Evolutionary conservation across 2,113 vertebrate species (phyloP), one percentile per base, ranked within the genome.

Genomic region (Falcunculus frontatus): DNA sequence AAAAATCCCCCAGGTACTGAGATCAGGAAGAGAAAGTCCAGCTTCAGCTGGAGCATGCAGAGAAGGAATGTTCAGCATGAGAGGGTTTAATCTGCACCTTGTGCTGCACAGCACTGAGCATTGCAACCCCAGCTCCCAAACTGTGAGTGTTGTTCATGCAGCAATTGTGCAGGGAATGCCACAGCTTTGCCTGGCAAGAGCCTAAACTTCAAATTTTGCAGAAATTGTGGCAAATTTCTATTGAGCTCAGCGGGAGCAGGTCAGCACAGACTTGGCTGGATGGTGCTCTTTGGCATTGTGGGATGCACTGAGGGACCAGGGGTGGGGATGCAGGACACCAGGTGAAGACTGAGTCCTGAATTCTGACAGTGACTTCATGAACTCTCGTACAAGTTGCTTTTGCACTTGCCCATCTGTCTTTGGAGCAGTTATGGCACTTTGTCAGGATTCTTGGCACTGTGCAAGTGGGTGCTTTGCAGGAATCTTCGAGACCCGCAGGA

Each of bases 201-300:
- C 41, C 67, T 68, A 4, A 76, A 19, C 26, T 3, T 2, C 14
- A 30, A 16, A 19, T 39, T 46, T 22, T 15, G 13, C 33, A 53
- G 83, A 9, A 67, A 20, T 25, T 15, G 49, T 25, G 49, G 41
- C 4, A 30, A 23, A 25, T 55, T 79, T 60, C 49, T n/a, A 4
- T 2, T 4, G 62, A 44, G 52, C 27, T 68, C 9, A 27, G 60
- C 0, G 1, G 73, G n/a, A 80, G 76, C 16, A 30, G 60, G 18
- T 53, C 42, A 50, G 73, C 29, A 10, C 37, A 16, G 33, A 8
- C 22, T 53, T 0, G 0, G 9, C 0, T 53, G 29, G 59, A 11
- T 50, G 0, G 3, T 42, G 23, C 44, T 72, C 39, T 22, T 23
- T 59, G 70, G 42, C 69, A 19, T 37, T 2, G 2, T 26, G 16